Evolutionary conservation across 2,888 invertebrate genomes (phyloP).

Genomic region (Osmoderma eremita): DNA sequence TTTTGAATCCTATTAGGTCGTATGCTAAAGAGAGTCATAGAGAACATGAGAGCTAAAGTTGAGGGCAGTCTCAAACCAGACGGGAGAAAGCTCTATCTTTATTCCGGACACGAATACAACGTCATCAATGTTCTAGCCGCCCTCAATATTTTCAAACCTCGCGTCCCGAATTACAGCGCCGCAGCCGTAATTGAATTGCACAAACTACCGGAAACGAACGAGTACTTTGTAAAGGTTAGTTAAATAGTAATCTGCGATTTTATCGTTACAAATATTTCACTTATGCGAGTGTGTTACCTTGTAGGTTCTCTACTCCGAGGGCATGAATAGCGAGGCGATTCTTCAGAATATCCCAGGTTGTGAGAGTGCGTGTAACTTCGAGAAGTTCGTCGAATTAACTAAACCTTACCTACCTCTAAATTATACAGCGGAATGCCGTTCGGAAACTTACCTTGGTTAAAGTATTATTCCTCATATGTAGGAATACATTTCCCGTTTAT

Average conservation of each 20-base stretch:
- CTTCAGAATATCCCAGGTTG: slow-evolving; percentile 55
- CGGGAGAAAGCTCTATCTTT: slow-evolving; percentile 62
- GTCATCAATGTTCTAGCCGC: slow-evolving; percentile 65
- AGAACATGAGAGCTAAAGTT: slow-evolving; percentile 54
- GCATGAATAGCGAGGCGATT: slow-evolving; percentile 52
- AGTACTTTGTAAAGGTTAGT: slow-evolving; percentile 57
- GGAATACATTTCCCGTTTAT: background rate
- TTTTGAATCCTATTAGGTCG: slow-evolving; percentile 51
- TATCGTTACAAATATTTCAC: background rate
- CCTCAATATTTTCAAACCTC: slow-evolving; percentile 64
- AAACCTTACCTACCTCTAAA: slow-evolving; percentile 56
- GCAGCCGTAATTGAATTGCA: slow-evolving; percentile 59
- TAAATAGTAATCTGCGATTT: background rate
- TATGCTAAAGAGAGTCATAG: slow-evolving; percentile 54
- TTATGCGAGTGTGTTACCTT: too few species aligned
- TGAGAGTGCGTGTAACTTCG: slow-evolving; percentile 56
- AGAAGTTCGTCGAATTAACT: slow-evolving; percentile 55
- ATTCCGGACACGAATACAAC: slow-evolving; percentile 70
- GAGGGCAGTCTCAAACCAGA: slow-evolving; percentile 47
- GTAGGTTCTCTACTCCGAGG: slow-evolving; percentile 56
- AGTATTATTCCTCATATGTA: background rate
- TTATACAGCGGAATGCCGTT: slow-evolving; percentile 59
- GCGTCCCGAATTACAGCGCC: slow-evolving; percentile 59
- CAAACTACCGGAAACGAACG: slow-evolving; percentile 48
- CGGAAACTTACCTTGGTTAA: slow-evolving; percentile 51